Conservation (phyloP, 2,113 vertebrate species). For the Eudorcas thomsonii region DNA sequence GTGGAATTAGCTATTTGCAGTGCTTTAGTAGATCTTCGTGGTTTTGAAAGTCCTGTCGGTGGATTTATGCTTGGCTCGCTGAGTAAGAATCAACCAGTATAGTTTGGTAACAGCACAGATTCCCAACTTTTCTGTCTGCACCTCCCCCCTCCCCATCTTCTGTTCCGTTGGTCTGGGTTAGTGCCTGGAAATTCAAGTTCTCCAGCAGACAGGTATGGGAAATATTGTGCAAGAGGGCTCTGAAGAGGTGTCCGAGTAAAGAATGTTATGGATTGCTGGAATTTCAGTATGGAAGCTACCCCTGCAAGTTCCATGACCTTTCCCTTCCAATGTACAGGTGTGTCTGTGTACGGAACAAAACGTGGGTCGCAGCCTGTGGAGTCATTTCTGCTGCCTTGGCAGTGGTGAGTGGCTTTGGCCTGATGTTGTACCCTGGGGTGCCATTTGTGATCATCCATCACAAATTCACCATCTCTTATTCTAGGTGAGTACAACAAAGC, state of each 20-base stretch:
- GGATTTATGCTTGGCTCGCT: neutral
- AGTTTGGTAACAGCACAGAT: neutral
- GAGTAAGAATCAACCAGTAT: neutral
- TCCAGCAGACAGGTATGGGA: neutral
- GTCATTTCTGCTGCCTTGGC: constrained; percentile 84
- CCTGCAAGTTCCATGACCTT: neutral
- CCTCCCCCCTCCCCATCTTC: neutral
- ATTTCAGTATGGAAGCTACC: neutral
- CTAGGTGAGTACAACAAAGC: constrained; percentile 83
- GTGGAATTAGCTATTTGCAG: neutral
- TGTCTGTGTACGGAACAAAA: constrained; percentile 72
- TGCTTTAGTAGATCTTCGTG: neutral
- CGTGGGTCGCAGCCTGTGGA: constrained; percentile 72
- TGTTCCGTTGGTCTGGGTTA: neutral
- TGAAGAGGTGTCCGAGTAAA: neutral
- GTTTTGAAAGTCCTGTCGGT: neutral
- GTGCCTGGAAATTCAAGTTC: neutral
- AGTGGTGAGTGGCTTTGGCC: constrained; percentile 87
- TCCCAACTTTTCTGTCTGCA: neutral
- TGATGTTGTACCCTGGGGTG: constrained; percentile 79
- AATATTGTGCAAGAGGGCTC: neutral
- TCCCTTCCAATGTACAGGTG: constrained; percentile 76
- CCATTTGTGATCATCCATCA: constrained; percentile 86
- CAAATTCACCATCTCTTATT: constrained; percentile 89
- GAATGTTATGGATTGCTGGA: neutral